Evolutionary conservation across 2,113 vertebrate species (phyloP).

Genomic region (Shinisaurus crocodilurus): DNA sequence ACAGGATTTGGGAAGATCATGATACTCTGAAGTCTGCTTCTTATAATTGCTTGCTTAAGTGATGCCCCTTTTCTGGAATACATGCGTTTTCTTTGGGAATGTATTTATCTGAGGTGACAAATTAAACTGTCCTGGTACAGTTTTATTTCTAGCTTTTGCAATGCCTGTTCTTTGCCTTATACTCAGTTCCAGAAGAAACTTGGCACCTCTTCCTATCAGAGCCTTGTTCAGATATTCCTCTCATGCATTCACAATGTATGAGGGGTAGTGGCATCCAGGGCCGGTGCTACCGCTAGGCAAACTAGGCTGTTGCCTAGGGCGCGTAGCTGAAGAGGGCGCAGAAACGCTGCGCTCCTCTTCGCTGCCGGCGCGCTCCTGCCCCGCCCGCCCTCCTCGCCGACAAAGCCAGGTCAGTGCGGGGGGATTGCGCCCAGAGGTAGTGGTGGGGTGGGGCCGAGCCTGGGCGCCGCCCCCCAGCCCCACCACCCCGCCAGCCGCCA

Average conservation of each 20-base stretch:
- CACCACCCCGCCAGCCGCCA: no score
- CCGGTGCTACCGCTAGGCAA: no score
- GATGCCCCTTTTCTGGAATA: not conserved
- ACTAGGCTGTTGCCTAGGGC: no score
- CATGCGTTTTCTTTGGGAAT: not conserved
- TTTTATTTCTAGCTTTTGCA: not conserved
- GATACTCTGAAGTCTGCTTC: not conserved
- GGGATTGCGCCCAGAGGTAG: no score
- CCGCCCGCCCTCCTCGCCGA: no score
- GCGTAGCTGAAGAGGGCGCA: no score
- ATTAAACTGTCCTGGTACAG: not conserved
- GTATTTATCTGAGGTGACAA: not conserved
- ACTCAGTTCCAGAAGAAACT: not conserved
- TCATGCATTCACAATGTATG: not conserved
- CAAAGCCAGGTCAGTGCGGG: no score
- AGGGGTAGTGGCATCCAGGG: no score
- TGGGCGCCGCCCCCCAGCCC: no score
- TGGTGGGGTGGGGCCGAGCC: no score
- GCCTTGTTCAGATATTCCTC: not conserved
- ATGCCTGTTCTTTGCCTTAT: not conserved
- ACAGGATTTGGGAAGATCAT: not conserved
- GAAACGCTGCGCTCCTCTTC: no score
- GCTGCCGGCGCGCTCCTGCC: no score
- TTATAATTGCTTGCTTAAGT: not conserved
- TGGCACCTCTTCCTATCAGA: not conserved